Base-by-base conservation (phyloP, 2,113 vertebrate species). In the Talpa occidentalis region DNA sequence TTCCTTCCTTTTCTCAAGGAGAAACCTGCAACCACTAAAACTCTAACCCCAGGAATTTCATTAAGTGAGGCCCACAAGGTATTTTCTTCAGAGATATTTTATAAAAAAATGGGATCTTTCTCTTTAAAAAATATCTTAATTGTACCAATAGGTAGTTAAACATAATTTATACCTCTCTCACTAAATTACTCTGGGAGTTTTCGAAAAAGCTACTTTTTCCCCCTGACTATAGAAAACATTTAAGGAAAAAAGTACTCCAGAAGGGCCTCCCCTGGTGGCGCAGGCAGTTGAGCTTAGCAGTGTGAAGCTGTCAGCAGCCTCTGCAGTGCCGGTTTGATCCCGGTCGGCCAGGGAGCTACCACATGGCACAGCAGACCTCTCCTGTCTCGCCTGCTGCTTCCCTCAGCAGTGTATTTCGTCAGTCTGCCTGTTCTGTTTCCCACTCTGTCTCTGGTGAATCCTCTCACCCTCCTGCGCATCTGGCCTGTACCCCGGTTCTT, bases 61-160 rank as follows among this genome's bases (percentile, higher is more conserved):
- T 37, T 80, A 84, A 84, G 22, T 10, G 56, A 92, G 37, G n/a
- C 19, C 21, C 40, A 59, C 12, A 62, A 17, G 82, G 17, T 56
- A 56, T 84, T 82, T 91, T 79, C 60, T 88, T 60, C 2, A 74
- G 35, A 88, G 47, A 62, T 49, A 42, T 49, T 35, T 82, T 78
- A 10, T 67, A 88, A 37, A 62, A 35, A 81, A 37, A 80, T 70
- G 14, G 2, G 0, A 4, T 49, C 24, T 94, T 87, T 66, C 22
- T 10, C 83, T 59, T 88, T 94, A 95, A 83, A 80, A 88, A 78
- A 76, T 87, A n/a, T 92, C 44, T 2, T 92, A 62, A 54, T 76
- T 88, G 15, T 81, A 91, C 32, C 76, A 59, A 26, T 32, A 76
- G 49, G 54, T 91, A 67, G 62, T 62, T 44, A 52, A 54, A 44